Percentiles rank a stretch among this genome's conserved stretches.
Conservation (phyloP, 1,140 invertebrate genomes). For the Brachystomella parvula region DNA sequence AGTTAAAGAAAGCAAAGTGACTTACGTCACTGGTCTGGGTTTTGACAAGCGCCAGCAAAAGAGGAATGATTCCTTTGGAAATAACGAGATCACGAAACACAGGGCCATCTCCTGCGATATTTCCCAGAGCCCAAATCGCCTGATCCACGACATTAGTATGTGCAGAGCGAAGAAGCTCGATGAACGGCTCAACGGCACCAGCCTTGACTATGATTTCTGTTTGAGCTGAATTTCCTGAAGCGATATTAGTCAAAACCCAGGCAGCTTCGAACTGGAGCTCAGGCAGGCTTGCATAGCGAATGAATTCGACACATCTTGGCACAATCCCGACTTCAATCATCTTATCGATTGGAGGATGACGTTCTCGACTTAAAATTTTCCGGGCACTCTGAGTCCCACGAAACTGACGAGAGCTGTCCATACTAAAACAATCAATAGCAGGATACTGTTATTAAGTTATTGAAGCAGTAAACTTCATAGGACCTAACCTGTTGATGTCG, state of each 20-base stretch:
- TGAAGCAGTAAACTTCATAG: background rate
- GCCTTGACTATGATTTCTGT: constrained; percentile 75
- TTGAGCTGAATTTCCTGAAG: constrained; percentile 85
- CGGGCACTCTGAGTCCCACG: constrained; percentile 65
- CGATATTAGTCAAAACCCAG: constrained; percentile 97
- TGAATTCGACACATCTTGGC: constrained; percentile 70
- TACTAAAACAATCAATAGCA: constrained; percentile 40
- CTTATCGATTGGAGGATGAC: constrained; percentile 86
- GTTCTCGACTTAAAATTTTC: constrained; percentile 83
- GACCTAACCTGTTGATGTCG: constrained; percentile 25
- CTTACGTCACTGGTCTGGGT: constrained; percentile 35
- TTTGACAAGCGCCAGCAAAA: constrained; percentile 40
- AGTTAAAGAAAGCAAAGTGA: too few relatives aligned
- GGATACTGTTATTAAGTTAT: background rate
- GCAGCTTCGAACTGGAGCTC: constrained; percentile 92
- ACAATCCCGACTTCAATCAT: constrained; percentile 82
- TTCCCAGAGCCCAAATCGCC: constrained; percentile 82
- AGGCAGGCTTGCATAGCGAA: constrained; percentile 59
- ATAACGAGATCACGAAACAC: constrained; percentile 48
- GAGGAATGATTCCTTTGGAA: constrained; percentile 40
- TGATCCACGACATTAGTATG: constrained; percentile 84
- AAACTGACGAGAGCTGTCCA: constrained; percentile 54
- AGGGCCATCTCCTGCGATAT: constrained; percentile 46
- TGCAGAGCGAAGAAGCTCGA: constrained; percentile 63
- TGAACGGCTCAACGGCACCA: constrained; percentile 78